Base-by-base conservation (phyloP, 2,113 vertebrate species). In the Phyllostomus hastatus region DNA sequence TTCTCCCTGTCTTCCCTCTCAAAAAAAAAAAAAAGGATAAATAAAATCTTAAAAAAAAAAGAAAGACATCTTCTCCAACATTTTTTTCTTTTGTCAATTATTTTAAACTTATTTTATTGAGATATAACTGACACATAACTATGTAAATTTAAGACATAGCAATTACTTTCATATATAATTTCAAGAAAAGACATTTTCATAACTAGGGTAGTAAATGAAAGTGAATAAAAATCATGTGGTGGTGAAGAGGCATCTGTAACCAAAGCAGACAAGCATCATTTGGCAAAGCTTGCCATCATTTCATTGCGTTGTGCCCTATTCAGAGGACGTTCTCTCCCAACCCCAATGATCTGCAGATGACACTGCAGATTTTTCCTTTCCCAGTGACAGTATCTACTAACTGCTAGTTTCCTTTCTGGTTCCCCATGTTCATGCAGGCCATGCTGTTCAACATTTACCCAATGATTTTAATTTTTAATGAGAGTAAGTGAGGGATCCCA, bases 401-500 rank as follows among this genome's bases (percentile, higher is more conserved):
- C 16, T 78, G n/a, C 52, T 91, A 43, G 92, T 96, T 81, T 88
- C 50, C 33, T 85, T 33, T 52, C 31, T 22, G 28, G n/a, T 10
- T 4, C 4, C 11, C 22, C 73, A 72, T 87, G 69, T 57, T 85
- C 67, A 93, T 41, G 19, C 31, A 95, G 20, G 50, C 50, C 54
- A 28, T 12, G 67, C 33, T 76, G 19, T 75, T 91, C 73, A 89
- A 95, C 57, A 93, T 61, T 69, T 64, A 70, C 12, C 75, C 66
- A 75, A 22, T 31, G 31, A 87, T 87, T 95, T 94, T 95, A 91
- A 97, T 80, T 69, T 95, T 96, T 90, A 95, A 87, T 97, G 70
- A 90, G 64, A 20, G 50, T 38, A 92, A 70, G 35, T 78, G 41
- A 95, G 16, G 90, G 31, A 86, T 11, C 41, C 48, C 43, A 84